phyloP scores from a whole-genome alignment of 64 coral and sea anemone species.

The Pocillopora verrucosa region DNA sequence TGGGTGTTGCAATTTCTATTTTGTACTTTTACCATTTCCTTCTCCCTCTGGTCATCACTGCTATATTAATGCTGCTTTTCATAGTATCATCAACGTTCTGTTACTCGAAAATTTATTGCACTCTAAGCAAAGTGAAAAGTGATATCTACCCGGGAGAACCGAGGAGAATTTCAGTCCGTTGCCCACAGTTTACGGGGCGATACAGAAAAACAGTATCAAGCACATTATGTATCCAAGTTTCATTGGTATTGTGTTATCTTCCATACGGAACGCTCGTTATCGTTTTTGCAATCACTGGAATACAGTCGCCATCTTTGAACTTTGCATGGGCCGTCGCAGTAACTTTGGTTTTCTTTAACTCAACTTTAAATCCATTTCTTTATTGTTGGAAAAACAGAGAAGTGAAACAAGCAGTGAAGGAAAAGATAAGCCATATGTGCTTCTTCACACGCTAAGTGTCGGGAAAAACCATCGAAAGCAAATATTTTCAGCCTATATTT shows the following conservation, averaged over 20 bases:
- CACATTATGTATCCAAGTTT: not conserved
- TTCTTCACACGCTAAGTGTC: too few species aligned
- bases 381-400: not conserved
- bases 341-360: not conserved
- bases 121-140: not conserved
- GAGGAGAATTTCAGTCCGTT: not conserved
- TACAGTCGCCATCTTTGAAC: not conserved
- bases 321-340: not conserved
- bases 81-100: not conserved
- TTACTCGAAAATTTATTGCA: not conserved
- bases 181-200: not conserved
- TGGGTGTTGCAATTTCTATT: not conserved
- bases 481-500: too few species aligned
- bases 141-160: not conserved
- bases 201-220: not conserved
- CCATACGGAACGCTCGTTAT: not conserved
- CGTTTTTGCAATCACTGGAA: not conserved
- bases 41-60: not conserved
- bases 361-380: not conserved
- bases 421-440: not conserved
- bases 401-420: not conserved
- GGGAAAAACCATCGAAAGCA: too few species aligned
- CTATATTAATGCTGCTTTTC: not conserved
- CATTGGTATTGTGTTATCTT: not conserved
- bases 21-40: not conserved